Evolutionary conservation across 2,888 invertebrate species (phyloP), one percentile per base, ranked within the genome.

Genomic region (Selenia dentaria): DNA sequence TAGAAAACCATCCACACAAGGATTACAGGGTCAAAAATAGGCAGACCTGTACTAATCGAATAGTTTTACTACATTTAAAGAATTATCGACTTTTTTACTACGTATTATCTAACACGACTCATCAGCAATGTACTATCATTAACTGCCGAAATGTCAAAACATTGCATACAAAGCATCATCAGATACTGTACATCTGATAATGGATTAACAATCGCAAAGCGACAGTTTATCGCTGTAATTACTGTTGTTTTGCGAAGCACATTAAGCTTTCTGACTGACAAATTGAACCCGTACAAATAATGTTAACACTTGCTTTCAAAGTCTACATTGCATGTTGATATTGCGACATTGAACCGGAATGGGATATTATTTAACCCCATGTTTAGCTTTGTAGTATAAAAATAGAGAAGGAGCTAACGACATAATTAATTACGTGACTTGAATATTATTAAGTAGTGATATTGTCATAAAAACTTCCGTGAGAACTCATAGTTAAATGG

Each of bases 231-330:
- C 52, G 58, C 55, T 50, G 59, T 69, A 71, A 71, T 69, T 66
- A 67, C 73, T 56, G 66, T 66, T 72, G 70, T 67, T 69, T 62
- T 62, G 61, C 59, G 52, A 59, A 67, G 51, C 62, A 59, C 59
- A 70, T 67, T 70, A 64, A 63, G 60, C 64, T 68, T 61, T 51
- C 57, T 54, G 55, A 68, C 68, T 67, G 68, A 70, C 64, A 67
- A 67, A 67, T 69, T 69, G 60, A 64, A 67, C 73, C 54, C 54
- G 54, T 57, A 62, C 67, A 72, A 71, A 57, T 74, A 65, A 69
- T 71, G 67, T 72, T 67, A 71, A 69, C 73, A 74, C 74, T 74
- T 72, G 63, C 62, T 62, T 48, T 63, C 59, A 75, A 70, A 76
- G 67, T 67, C 67, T 75, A 74, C 77, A 73, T 58, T 62, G 53